phyloP scores from a whole-genome alignment of 2,797 vertebrate species.

The Urocyon cinereoargenteus region DNA sequence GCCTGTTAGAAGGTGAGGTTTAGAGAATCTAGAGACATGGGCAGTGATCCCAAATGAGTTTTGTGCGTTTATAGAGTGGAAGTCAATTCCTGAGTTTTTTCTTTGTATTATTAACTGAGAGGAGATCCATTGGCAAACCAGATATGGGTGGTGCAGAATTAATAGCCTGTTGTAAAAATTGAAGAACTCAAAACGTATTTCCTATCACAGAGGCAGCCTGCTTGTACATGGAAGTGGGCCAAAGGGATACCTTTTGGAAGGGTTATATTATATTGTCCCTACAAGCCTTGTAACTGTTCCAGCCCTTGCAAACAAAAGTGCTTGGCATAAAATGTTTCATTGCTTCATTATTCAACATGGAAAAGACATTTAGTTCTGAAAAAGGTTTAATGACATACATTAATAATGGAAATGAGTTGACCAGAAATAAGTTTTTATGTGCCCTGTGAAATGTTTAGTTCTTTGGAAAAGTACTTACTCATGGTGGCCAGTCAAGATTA shows the following conservation, averaged over 20 bases:
- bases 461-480: constrained; percentile 15
- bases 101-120: neutral
- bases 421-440: neutral
- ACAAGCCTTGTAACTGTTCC: neutral
- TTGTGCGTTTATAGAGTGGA: neutral
- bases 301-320: neutral
- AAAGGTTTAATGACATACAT: neutral
- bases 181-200: neutral
- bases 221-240: neutral
- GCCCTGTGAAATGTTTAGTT: neutral
- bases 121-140: neutral
- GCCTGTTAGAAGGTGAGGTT: neutral
- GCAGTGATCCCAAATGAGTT: constrained; percentile 4
- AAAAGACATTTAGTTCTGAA: neutral
- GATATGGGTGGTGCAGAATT: neutral
- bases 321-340: neutral
- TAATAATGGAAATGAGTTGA: constrained; percentile 21
- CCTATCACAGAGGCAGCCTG: neutral
- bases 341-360: constrained; percentile 15
- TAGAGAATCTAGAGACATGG: neutral
- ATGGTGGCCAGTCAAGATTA: neutral
- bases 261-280: neutral
- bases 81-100: neutral
- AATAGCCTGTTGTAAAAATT: neutral
- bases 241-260: neutral